Percentiles rank a stretch among this genome's conserved stretches.
Conservation (phyloP, 37 sponge, comb jelly and placozoan genomes). For the Axinella damicornis region DNA sequence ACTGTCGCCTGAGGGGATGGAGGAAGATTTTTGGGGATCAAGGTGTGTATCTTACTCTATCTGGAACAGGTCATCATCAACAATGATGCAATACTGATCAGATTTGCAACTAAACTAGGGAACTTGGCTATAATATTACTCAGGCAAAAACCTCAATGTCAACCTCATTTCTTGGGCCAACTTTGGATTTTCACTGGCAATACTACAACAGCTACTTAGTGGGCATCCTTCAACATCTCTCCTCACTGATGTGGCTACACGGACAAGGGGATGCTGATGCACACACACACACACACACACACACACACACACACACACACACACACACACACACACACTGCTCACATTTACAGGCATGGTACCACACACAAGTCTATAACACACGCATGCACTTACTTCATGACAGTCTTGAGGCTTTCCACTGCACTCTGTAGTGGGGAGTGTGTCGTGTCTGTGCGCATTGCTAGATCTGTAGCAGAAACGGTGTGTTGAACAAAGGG, state of each 20-base stretch:
- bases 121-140: neutral
- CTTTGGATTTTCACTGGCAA: neutral
- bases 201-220: slow-evolving; percentile 59
- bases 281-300: no score
- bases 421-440: slow-evolving; percentile 71
- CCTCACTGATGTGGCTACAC: slow-evolving; percentile 90
- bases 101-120: no score
- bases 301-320: no score
- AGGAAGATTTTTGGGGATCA: neutral
- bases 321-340: no score
- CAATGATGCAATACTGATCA: no score
- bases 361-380: neutral
- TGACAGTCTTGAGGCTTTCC: slow-evolving; percentile 72
- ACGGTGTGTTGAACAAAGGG: no score
- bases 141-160: neutral
- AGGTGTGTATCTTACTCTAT: no score
- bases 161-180: neutral
- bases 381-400: slow-evolving; percentile 81
- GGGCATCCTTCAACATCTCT: slow-evolving; percentile 93
- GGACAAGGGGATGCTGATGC: neutral
- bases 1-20: slow-evolving; percentile 62
- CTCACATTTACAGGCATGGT: neutral
- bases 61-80: no score
- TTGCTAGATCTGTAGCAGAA: slow-evolving; percentile 55
- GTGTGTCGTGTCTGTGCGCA: slow-evolving; percentile 61